Evolutionary conservation across 2,113 vertebrate species (phyloP).

Genomic region (Paradoxurus hermaphroditus): DNA sequence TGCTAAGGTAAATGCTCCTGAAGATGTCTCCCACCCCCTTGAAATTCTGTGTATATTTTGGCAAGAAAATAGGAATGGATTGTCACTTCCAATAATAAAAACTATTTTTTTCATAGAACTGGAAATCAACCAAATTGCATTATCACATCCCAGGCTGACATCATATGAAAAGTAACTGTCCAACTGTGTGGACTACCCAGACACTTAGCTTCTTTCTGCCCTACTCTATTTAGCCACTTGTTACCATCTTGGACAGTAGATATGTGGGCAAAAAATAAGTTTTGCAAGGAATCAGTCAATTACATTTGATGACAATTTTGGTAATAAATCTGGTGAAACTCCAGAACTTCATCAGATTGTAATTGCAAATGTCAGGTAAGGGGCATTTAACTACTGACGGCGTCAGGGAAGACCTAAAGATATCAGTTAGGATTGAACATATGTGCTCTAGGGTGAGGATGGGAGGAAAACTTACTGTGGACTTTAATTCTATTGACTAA

Average conservation of each 20-base stretch:
- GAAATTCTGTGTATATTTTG: neutral
- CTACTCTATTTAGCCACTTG: neutral
- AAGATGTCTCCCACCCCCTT: neutral
- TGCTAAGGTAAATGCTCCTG: neutral
- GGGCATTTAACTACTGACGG: neutral
- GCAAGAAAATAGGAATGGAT: neutral
- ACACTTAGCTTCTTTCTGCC: neutral
- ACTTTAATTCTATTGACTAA: neutral
- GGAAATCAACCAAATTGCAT: neutral
- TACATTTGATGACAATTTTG: neutral
- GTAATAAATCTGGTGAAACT: neutral
- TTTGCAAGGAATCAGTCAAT: neutral
- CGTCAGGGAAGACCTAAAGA: neutral
- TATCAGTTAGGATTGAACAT: neutral
- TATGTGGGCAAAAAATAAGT: neutral
- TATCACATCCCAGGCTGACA: neutral
- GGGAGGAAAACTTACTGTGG: neutral
- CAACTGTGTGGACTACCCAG: neutral
- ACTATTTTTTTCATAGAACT: neutral
- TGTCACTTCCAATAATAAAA: neutral
- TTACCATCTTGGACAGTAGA: neutral
- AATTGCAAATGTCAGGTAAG: neutral
- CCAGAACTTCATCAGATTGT: neutral
- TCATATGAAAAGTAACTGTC: neutral
- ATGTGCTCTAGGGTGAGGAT: fast-evolving